Evolutionary conservation across 2,797 vertebrate genomes (phyloP), one percentile per base, ranked within the genome.

Genomic region (Rhinogobio ventralis): DNA sequence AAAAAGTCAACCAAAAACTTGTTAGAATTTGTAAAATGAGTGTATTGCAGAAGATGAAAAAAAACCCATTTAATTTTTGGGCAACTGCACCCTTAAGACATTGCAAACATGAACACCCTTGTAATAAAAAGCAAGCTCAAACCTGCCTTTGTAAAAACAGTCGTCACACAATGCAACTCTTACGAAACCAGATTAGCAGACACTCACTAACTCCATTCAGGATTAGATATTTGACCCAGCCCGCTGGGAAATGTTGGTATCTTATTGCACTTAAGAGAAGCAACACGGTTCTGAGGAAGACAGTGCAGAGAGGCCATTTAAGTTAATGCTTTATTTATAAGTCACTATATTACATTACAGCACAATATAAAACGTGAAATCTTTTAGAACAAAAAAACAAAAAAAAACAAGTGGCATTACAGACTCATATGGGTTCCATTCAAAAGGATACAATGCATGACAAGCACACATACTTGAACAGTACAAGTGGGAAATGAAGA

Each of bases 291-390:
- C 42, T 17, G 13, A 51, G 8, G n/a, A 39, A 66, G 73, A 4
- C 60, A n/a, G 83, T 36, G 15, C 33, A 69, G 19, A 28, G 8
- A 62, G 23, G 30, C 6, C 28, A 30, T 30, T 62, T 83, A 85
- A 85, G 85, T 90, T 88, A 91, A 91, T 88, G 85, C 90, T 95
- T 95, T 95, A 94, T 95, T 95, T 46, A 86, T 80, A 91, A 86
- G 76, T 72, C 74, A 86, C 51, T 91, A 86, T 88, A 92, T 86
- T 84, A 83, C 80, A 85, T 86, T 86, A 91, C 77, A 89, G 88
- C 88, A 78, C 83, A 91, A 93, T 94, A 95, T 91, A 95, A 94
- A 95, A 95, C 88, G 88, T 92, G 83, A 92, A 93, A 92, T 89
- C 88, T 83, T 79, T 88, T 88, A 89, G 87, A 89, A 85, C 85